Evolutionary conservation across 2,888 invertebrate genomes (phyloP).

Genomic region (Drosophila nigricruria): DNA sequence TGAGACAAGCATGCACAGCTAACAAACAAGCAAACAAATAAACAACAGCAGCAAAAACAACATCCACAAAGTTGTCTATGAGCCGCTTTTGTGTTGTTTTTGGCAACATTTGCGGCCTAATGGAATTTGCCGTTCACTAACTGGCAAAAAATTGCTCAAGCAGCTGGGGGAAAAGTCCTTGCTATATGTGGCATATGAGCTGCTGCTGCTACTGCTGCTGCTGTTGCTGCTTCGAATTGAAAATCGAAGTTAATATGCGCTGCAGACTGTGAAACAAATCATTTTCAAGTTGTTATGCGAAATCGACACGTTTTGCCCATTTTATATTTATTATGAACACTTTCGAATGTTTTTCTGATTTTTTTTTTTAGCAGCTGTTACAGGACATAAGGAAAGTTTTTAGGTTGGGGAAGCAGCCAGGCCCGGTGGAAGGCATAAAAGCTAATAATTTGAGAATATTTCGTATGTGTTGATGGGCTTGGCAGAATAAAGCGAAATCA

Average conservation of each 20-base stretch:
- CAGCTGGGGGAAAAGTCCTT: slow-evolving; percentile 27
- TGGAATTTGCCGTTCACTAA: slow-evolving; percentile 69
- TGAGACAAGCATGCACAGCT: slow-evolving; percentile 56
- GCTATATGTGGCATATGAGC: slow-evolving; percentile 45
- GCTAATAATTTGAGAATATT: slow-evolving; percentile 78
- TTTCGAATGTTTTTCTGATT: slow-evolving; percentile 41
- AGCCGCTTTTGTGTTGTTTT: slow-evolving; percentile 39
- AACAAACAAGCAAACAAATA: slow-evolving; percentile 42
- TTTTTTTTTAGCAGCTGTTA: slow-evolving; percentile 65
- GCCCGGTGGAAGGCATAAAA: slow-evolving; percentile 44
- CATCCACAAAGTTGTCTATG: slow-evolving; percentile 48
- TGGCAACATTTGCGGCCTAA: slow-evolving; percentile 75
- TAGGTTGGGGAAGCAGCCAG: slow-evolving; percentile 1
- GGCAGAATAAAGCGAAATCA: not conserved
- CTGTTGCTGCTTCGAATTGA: slow-evolving; percentile 60
- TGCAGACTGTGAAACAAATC: slow-evolving; percentile 82
- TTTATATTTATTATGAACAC: slow-evolving; percentile 80
- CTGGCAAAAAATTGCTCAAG: slow-evolving; percentile 65
- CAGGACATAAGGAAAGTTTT: slow-evolving; percentile 27
- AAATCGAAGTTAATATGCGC: slow-evolving; percentile 82
- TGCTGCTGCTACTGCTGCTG: slow-evolving; percentile 26
- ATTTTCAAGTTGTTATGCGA: slow-evolving; percentile 82
- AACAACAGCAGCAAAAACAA: slow-evolving; percentile 30
- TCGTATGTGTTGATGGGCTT: slow-evolving; percentile 48
- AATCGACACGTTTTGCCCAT: slow-evolving; percentile 84